Percentiles rank a stretch among this genome's conserved stretches.
Conservation (phyloP, 2,797 vertebrate genomes). For the Pantherophis alleghaniensis region DNA sequence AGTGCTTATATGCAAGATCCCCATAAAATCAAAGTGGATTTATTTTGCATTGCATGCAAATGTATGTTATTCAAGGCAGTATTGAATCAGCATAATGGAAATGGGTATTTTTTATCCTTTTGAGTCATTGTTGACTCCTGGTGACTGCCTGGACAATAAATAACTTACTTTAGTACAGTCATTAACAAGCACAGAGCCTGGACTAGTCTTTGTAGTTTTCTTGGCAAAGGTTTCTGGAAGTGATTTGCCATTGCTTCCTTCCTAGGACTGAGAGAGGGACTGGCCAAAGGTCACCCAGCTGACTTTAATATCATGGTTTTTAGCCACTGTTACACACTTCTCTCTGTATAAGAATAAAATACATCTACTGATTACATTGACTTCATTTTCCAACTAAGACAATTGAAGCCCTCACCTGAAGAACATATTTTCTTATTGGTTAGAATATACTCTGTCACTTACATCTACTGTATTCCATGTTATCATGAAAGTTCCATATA, state of each 20-base stretch:
- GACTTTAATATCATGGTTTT: not conserved
- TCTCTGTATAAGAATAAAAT: not conserved
- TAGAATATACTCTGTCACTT: not conserved
- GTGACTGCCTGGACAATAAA: not conserved
- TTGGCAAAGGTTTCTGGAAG: not conserved
- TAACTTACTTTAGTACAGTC: not conserved
- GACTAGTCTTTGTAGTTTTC: not conserved
- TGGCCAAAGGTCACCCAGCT: not conserved
- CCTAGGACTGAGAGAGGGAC: not conserved
- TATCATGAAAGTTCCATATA: not conserved
- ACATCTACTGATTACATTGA: not conserved
- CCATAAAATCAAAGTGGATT: not conserved
- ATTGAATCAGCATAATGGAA: not conserved
- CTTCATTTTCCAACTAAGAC: not conserved
- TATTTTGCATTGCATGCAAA: not conserved
- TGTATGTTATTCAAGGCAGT: not conserved
- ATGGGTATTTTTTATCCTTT: not conserved
- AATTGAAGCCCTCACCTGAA: not conserved
- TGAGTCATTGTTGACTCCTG: not conserved
- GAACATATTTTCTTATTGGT: not conserved
- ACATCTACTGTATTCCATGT: not conserved
- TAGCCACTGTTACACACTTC: not conserved
- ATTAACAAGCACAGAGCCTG: not conserved
- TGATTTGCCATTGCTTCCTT: not conserved
- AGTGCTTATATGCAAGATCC: not conserved